These are phyloP conservation scores for Rissa tridactyla DNA, from an alignment of 2,113 vertebrate species.

Conservation along the genomic window DNA sequence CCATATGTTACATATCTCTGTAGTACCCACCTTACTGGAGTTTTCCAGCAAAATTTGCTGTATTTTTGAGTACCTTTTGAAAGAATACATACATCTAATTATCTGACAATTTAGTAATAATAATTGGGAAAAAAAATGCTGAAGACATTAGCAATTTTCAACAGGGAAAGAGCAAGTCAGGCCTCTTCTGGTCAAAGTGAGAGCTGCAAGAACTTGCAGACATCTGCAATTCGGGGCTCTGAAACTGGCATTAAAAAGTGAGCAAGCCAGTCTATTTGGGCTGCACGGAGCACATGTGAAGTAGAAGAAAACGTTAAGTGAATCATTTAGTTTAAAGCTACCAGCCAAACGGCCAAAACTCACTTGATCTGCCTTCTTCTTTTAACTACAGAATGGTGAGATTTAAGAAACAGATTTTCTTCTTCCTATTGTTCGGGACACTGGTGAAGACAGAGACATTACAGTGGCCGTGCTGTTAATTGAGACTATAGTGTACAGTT, in stretches of 20 bases:
- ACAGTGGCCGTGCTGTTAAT: neutral
- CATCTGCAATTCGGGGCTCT: neutral
- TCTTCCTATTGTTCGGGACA: neutral
- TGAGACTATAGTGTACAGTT: neutral
- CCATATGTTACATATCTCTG: neutral
- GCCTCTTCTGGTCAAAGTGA: conserved; percentile 52
- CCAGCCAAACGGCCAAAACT: neutral
- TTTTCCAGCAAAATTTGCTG: neutral
- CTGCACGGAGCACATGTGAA: neutral
- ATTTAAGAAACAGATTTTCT: neutral
- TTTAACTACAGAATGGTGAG: neutral
- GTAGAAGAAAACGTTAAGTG: neutral
- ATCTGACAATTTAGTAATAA: neutral
- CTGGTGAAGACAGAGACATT: neutral
- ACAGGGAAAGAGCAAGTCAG: conserved; percentile 25
- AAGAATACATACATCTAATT: neutral
- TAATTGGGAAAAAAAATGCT: neutral
- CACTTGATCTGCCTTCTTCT: neutral
- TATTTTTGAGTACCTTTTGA: neutral
- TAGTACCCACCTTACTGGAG: neutral
- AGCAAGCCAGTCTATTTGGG: neutral
- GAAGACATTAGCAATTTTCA: neutral
- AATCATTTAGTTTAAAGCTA: neutral
- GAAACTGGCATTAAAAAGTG: neutral
- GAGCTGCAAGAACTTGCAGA: conserved; percentile 26